Evolutionary conservation across 2,797 vertebrate genomes (phyloP).

Genomic region (Nothura maculosa): DNA sequence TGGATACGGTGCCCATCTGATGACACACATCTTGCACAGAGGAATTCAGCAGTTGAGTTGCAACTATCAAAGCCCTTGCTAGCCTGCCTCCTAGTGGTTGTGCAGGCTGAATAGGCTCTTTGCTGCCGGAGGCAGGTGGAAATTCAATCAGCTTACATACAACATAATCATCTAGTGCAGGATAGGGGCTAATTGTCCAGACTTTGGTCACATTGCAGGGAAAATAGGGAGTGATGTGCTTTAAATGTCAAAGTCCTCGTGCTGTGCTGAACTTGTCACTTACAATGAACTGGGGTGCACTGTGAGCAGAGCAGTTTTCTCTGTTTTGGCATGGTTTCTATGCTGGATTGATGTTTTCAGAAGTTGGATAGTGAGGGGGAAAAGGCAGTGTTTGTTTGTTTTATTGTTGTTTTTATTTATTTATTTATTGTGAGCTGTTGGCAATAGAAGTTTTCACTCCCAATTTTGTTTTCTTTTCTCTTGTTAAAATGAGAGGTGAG

Average conservation of each 20-base stretch:
- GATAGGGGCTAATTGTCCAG: neutral
- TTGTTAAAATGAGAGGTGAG: neutral
- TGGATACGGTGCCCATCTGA: neutral
- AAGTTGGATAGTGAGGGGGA: neutral
- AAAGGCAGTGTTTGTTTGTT: neutral
- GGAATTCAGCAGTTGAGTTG: neutral
- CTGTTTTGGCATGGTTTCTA: neutral
- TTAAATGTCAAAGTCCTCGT: neutral
- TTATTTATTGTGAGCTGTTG: neutral
- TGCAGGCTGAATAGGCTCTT: neutral
- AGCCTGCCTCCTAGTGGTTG: neutral
- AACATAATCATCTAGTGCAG: neutral
- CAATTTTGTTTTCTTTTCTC: neutral
- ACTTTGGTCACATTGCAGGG: neutral
- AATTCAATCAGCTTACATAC: neutral
- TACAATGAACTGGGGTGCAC: neutral
- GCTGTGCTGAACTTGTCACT: neutral
- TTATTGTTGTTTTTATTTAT: too few relatives aligned
- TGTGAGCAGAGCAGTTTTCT: neutral
- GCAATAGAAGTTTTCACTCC: too few relatives aligned
- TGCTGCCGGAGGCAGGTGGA: neutral
- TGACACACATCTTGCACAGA: neutral
- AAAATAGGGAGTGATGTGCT: neutral
- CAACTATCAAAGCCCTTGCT: neutral
- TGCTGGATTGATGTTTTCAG: neutral